phyloP scores from a whole-genome alignment of 2,797 vertebrate species.

The Acridotheres tristis region DNA sequence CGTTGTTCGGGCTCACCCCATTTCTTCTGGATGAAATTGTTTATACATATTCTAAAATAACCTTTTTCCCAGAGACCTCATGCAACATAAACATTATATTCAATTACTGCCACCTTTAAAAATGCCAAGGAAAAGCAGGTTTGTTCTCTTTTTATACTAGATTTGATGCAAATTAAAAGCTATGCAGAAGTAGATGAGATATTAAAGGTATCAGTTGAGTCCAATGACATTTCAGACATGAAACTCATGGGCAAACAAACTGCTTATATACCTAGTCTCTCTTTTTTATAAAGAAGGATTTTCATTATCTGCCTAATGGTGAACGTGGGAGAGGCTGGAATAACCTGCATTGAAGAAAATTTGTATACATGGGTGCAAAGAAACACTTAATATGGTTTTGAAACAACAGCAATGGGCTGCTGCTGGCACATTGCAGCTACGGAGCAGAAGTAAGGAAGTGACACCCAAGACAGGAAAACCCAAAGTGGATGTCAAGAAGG shows the following conservation, averaged over 20 bases:
- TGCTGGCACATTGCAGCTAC: background rate
- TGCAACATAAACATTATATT: background rate
- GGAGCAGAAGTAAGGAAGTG: background rate
- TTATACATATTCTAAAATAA: background rate
- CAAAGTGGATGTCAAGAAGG: background rate
- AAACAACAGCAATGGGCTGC: background rate
- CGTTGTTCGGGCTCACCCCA: background rate
- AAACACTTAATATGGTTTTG: background rate
- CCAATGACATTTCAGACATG: background rate
- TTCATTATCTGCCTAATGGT: background rate
- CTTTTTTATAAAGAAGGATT: background rate
- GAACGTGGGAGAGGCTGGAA: background rate
- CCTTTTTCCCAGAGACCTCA: background rate
- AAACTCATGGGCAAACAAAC: background rate
- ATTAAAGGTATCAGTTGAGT: background rate
- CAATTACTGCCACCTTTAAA: background rate
- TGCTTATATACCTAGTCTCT: background rate
- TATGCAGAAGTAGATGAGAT: background rate
- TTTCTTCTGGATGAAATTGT: background rate
- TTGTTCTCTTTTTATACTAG: background rate
- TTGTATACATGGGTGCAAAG: rapidly evolving
- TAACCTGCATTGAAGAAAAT: background rate
- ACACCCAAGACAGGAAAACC: background rate
- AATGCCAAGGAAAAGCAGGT: background rate
- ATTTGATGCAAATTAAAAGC: background rate